These are phyloP conservation scores for Mythimna loreyi DNA, from an alignment of 2,888 invertebrate species.

Conservation along the genomic window DNA sequence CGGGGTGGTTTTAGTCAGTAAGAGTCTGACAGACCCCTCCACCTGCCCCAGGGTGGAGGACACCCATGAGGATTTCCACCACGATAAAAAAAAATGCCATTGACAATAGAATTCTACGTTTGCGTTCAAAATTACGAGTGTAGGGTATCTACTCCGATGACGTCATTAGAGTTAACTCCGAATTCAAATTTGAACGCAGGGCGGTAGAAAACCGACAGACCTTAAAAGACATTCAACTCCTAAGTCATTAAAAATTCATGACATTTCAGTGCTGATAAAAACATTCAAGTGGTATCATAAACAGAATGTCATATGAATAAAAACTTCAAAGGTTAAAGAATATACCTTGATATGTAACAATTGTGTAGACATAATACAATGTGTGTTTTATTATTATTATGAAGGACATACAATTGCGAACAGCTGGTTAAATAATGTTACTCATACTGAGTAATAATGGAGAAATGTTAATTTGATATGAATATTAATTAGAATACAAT, in stretches of 20 bases:
- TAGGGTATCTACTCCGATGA: no score
- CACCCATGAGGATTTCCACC: no score
- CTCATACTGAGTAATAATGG: conserved; percentile 9
- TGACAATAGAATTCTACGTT: no score
- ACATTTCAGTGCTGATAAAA: conserved; percentile 26
- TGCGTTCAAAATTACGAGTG: no score
- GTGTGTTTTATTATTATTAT: conserved; percentile 6
- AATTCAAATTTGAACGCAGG: no score
- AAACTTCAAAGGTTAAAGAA: conserved; percentile 30
- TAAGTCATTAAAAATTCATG: conserved; percentile 10
- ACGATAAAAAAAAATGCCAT: no score
- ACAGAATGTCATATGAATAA: conserved; percentile 22
- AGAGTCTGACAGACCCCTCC: no score
- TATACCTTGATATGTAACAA: conserved; percentile 14
- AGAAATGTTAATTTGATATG: conserved; percentile 19
- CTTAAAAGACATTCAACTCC: no score
- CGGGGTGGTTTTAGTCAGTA: no score
- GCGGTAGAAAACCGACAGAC: no score
- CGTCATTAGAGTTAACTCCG: no score
- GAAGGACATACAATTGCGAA: conserved; percentile 15
- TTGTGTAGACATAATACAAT: conserved; percentile 29
- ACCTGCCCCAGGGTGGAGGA: no score
- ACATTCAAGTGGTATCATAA: conserved; percentile 17
- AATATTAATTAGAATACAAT: conserved; percentile 8
- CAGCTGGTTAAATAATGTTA: conserved; percentile 44